phyloP scores from a whole-genome alignment of 2,888 invertebrate genomes.

The Anthophora plumipes region DNA sequence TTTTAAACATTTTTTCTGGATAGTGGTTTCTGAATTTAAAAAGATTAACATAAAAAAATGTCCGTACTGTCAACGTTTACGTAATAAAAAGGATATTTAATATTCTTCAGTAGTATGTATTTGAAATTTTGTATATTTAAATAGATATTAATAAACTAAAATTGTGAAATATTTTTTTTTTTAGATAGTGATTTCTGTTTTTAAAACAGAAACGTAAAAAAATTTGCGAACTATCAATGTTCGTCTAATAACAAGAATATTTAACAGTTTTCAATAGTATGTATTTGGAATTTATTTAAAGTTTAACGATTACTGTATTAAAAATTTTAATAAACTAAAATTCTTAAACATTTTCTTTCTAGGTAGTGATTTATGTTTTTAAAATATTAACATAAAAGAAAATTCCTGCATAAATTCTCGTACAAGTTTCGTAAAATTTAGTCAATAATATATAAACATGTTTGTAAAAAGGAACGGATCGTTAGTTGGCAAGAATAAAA shows the following conservation, averaged over 20 bases:
- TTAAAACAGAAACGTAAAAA: too few species aligned
- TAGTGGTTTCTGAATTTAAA: too few species aligned
- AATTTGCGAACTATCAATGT: neutral
- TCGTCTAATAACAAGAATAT: neutral
- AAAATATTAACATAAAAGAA: neutral
- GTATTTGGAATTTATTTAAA: neutral
- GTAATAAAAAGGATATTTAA: neutral
- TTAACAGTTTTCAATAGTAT: too few species aligned
- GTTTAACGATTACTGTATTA: neutral
- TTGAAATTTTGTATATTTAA: neutral
- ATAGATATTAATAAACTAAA: neutral
- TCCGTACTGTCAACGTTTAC: neutral
- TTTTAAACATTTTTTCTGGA: too few species aligned
- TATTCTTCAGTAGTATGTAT: neutral
- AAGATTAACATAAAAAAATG: too few species aligned
- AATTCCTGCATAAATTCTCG: neutral
- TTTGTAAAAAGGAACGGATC: neutral
- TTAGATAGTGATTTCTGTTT: too few species aligned
- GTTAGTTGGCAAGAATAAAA: neutral
- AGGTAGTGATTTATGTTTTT: neutral
- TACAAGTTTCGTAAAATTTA: neutral
- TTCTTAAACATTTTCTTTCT: neutral
- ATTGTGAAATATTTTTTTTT: neutral
- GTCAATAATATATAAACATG: constrained; percentile 13
- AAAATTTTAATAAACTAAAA: too few species aligned